These are phyloP conservation scores for Micronycteris hirsuta DNA, from an alignment of 2,113 vertebrate genomes.

Conservation along the genomic window DNA sequence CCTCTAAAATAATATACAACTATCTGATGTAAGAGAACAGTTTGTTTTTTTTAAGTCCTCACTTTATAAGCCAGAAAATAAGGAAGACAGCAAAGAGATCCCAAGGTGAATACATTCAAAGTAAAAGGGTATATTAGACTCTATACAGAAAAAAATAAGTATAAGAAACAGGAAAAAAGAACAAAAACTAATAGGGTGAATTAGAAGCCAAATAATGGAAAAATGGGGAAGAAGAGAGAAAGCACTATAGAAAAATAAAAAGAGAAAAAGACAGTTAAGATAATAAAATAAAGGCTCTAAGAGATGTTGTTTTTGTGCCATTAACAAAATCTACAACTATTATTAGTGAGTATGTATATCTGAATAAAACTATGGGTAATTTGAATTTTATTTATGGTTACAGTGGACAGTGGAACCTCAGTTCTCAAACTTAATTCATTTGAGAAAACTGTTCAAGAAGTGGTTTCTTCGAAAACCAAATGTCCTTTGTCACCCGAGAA, in stretches of 20 bases:
- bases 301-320: not conserved
- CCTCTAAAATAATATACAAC: not conserved
- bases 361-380: constrained; percentile 2
- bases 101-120: not conserved
- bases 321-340: not conserved
- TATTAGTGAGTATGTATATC: not conserved
- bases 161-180: not conserved
- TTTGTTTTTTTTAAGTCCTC: not conserved
- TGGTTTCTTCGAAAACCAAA: too few species aligned
- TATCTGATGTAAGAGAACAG: not conserved
- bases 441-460: too few species aligned
- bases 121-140: not conserved
- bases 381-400: not conserved
- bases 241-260: constrained; percentile 1
- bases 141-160: not conserved
- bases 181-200: not conserved
- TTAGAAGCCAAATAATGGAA: not conserved
- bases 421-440: too few species aligned
- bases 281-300: constrained; percentile 18
- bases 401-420: too few species aligned
- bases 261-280: not conserved
- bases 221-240: not conserved
- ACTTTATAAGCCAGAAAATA: not conserved
- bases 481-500: too few species aligned
- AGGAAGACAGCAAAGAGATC: not conserved